Base-by-base conservation (phyloP, 2,888 invertebrate genomes). In the Argyra leucocephala region DNA sequence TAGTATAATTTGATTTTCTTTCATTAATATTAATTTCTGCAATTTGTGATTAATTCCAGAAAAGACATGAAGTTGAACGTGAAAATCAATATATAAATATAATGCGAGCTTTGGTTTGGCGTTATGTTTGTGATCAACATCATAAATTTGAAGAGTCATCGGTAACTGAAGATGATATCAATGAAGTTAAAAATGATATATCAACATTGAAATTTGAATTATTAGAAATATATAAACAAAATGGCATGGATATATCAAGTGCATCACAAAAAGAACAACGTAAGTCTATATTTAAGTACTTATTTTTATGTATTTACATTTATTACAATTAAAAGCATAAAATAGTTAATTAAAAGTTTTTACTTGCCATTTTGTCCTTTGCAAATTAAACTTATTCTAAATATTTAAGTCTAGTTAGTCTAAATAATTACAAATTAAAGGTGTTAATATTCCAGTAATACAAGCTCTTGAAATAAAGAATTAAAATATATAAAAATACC, bases 171-270 rank as follows among this genome's bases (percentile, higher is more conserved):
- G 96, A 97, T 72, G 91, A 93, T 74, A 84, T 97, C 67, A 96
- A 95, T 73, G 96, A 96, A 80, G 86, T 97, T 36, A 96, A 96
- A 78, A 90, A 91, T 72, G 96, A 96, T 73, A 90, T 97, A 59
- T 93, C 94, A 0, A 87, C 95, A 0, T 88, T 96, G 82, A 85
- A 94, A 70, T 96, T 91, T 75, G 96, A 97, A 76, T 83, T 97
- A 70, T 82, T 96, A 1, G 95, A 96, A 72, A 90, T 96, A 37
- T 86, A 96, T 62, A 86, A 88, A 69, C 89, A 85, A 76, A 96
- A 93, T 74, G 95, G 95, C 59, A 88, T 93, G 89, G 89, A 93
- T 75, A 87, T 90, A 0, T 87, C 88, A 0, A 85, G 84, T 59
- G 88, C 87, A 22, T 86, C 88, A 68, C 85, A 84, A 62, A 89